Base-by-base conservation (phyloP, 1,140 invertebrate genomes). In the Caerostris darwini region DNA sequence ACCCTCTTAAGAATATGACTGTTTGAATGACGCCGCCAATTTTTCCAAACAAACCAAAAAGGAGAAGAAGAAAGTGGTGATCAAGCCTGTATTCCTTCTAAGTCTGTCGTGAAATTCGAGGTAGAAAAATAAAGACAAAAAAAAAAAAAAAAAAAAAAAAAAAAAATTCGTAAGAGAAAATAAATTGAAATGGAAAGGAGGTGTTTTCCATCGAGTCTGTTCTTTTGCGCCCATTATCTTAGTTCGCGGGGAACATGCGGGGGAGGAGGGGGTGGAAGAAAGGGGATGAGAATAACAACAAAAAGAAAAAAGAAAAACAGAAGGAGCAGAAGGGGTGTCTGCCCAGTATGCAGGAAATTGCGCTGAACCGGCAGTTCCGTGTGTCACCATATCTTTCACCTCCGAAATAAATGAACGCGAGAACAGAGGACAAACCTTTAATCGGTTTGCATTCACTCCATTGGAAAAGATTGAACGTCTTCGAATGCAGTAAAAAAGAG, bases 181-280 rank as follows among this genome's bases (percentile, higher is more conserved):
- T 71, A 89, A 71, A 71, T 89, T 89, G 87, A 89, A 89, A 89
- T 89, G 87, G 71, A 89, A 89, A 89, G 64, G 58, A 71, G 54
- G 87, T 89, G 87, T 89, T 89, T 89, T 89, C 87, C 71, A 71
- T 89, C 87, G 64, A 64, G 85, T 87, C n/a, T 89, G 87, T 89
- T 89, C 34, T 54, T 34, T 34, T 34, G 5, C 10, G 64, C 14
- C 87, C 87, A 89, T 89, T 89, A 89, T 89, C 87, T 71, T 89
- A 89, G 87, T 12, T 7, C 14, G 34, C 53, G 64, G 34, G 2
- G 19, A 56, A 14, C 12, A n/a, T n/a, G 34, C 3, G 57, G 12
- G 7, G n/a, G n/a, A 19, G 6, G 19, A 34, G 17, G 34, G 17
- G 7, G 3, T 14, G n/a, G 54, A 10, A 3, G 3, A 57, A 85